Evolutionary conservation across 2,888 invertebrate genomes (phyloP), one percentile per base, ranked within the genome.

Genomic region (Norana najaformis): DNA sequence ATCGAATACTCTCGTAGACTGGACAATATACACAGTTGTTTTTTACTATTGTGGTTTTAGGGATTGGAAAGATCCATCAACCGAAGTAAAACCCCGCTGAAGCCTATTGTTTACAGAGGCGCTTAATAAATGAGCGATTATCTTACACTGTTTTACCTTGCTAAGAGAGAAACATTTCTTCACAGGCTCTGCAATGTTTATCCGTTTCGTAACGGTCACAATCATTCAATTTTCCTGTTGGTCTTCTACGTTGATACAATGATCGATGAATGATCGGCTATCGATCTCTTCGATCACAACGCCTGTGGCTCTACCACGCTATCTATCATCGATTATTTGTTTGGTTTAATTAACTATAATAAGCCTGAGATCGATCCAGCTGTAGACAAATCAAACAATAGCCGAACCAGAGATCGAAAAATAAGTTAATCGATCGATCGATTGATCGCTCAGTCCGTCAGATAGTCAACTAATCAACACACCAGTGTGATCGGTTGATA

Each of bases 181-280:
- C n/a, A 88, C 23, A 36, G 30, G 38, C 30, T 20, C 89, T 89
- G 88, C 18, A n/a, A 8, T 91, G 91, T 90, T 39, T n/a, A n/a
- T 88, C 18, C 90, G 91, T 23, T 14, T 91, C 20, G 23, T 69
- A 41, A 11, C 90, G 11, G 88, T 41, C 35, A 90, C 91, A 34
- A 34, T 89, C 34, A 88, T 91, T 82, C 91, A 90, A 36, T 90
- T 0, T 37, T 69, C 39, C n/a, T 90, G 20, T 38, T 90, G 13
- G 88, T 83, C 35, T 53, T 90, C 23, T 88, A n/a, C 69, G 69
- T n/a, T 13, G n/a, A 69, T 69, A n/a, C n/a, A n/a, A 69, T 69
- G 11, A 4, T 47, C 47, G 47, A 47, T 47, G 47, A 23, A 6
- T 3, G 3, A 1, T 11, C 23, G 69, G 69, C n/a, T n/a, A 69